These are phyloP conservation scores for Monodelphis domestica DNA, from an alignment of 2,797 vertebrate genomes.

Conservation along the genomic window DNA sequence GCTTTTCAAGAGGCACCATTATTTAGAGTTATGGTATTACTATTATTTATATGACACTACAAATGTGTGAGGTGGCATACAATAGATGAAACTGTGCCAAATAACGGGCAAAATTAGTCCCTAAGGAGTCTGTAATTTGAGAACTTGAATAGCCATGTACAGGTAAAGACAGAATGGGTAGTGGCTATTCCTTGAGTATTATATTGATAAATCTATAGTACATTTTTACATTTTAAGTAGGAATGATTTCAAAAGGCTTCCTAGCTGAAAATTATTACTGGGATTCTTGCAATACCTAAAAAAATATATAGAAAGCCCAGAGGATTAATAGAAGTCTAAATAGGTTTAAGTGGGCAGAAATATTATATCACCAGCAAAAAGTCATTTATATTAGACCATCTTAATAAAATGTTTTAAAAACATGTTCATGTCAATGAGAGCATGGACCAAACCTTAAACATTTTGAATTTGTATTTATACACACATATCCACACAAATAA, in stretches of 20 bases:
- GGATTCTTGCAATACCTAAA: slow-evolving; percentile 19
- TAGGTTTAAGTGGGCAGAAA: neutral
- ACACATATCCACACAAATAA: neutral
- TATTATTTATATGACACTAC: neutral
- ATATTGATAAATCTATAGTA: neutral
- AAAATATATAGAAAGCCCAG: slow-evolving; percentile 3
- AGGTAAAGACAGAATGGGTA: neutral
- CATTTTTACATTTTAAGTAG: slow-evolving; percentile 1
- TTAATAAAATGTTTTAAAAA: neutral
- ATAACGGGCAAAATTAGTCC: slow-evolving; percentile 7
- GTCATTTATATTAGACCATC: neutral
- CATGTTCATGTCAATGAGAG: neutral
- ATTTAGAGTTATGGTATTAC: neutral
- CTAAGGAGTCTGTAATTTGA: neutral
- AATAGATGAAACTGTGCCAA: neutral
- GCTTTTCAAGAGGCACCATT: neutral
- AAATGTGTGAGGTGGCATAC: neutral
- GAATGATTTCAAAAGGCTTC: neutral
- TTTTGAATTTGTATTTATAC: neutral
- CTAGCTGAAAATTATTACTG: neutral
- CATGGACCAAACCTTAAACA: neutral
- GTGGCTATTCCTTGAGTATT: neutral
- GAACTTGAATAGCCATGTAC: neutral
- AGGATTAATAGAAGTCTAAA: neutral
- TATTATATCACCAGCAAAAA: neutral